These are phyloP conservation scores for Daktulosphaira vitifoliae DNA, from an alignment of 1,140 invertebrate species.

Conservation along the genomic window DNA sequence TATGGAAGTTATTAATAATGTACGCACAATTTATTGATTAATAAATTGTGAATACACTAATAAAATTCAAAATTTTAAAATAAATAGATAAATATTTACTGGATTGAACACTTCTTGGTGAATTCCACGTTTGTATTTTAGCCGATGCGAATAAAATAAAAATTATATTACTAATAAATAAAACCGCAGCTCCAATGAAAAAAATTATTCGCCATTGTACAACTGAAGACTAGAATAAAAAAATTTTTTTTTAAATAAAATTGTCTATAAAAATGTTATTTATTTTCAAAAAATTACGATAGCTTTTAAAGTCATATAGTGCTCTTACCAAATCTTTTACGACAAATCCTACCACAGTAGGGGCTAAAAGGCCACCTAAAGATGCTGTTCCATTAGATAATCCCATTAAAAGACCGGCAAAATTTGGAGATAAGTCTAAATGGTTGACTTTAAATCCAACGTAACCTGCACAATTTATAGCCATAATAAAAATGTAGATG, in stretches of 20 bases:
- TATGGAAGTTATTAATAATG: too few relatives aligned
- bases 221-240: conserved; percentile 44
- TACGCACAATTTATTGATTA: too few relatives aligned
- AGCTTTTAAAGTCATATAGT: too few relatives aligned
- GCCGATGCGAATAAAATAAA: conserved; percentile 62
- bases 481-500: conserved; percentile 50
- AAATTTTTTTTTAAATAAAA: too few relatives aligned
- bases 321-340: conserved; percentile 56
- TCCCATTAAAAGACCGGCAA: conserved; percentile 44
- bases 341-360: conserved; percentile 65
- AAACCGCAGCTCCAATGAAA: conserved; percentile 58
- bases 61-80: too few relatives aligned
- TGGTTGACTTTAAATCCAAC: conserved; percentile 54
- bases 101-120: too few relatives aligned
- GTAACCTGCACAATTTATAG: conserved; percentile 51
- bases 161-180: conserved; percentile 56
- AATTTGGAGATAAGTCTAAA: conserved; percentile 51
- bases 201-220: conserved; percentile 65
- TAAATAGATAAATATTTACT: too few relatives aligned
- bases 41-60: too few relatives aligned
- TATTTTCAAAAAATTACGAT: too few relatives aligned
- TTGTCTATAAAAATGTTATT: too few relatives aligned
- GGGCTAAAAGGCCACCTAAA: conserved; percentile 77
- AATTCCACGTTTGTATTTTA: conserved; percentile 58
- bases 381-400: conserved; percentile 56